Conservation (phyloP, 2,113 vertebrate species). For the Crotalus tigris region DNA sequence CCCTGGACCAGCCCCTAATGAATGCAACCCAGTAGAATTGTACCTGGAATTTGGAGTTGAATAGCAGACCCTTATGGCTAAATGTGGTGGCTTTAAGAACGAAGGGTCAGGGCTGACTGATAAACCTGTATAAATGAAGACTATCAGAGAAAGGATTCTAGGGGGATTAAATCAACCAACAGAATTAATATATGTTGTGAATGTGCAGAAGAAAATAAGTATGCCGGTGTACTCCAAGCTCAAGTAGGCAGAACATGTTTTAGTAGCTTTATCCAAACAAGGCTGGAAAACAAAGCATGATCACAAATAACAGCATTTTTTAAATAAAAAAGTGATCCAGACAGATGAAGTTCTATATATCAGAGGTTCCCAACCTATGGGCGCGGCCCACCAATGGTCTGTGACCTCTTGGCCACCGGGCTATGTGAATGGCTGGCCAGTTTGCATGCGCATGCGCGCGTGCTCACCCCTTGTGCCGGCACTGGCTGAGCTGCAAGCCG, state of each 20-base stretch:
- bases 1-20: background rate
- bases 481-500: too few relatives aligned
- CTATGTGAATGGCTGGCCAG: too few relatives aligned
- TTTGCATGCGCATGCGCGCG: too few relatives aligned
- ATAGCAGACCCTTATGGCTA: background rate
- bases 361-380: too few relatives aligned
- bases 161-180: background rate
- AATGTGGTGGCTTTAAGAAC: background rate
- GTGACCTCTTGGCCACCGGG: too few relatives aligned
- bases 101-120: background rate
- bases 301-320: slow-evolving; percentile 48
- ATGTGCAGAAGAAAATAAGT: background rate
- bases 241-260: slow-evolving; percentile 16
- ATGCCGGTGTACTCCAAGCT: background rate
- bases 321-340: slow-evolving; percentile 23
- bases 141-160: background rate
- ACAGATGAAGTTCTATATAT: slow-evolving; percentile 21
- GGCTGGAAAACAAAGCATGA: slow-evolving; percentile 42
- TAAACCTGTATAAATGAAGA: background rate
- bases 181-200: background rate
- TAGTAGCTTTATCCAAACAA: slow-evolving; percentile 32
- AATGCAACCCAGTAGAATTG: background rate
- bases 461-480: too few relatives aligned
- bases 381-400: too few relatives aligned
- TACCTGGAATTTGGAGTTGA: background rate